phyloP scores from a whole-genome alignment of 2,113 vertebrate species.

The Corynorhinus townsendii region DNA sequence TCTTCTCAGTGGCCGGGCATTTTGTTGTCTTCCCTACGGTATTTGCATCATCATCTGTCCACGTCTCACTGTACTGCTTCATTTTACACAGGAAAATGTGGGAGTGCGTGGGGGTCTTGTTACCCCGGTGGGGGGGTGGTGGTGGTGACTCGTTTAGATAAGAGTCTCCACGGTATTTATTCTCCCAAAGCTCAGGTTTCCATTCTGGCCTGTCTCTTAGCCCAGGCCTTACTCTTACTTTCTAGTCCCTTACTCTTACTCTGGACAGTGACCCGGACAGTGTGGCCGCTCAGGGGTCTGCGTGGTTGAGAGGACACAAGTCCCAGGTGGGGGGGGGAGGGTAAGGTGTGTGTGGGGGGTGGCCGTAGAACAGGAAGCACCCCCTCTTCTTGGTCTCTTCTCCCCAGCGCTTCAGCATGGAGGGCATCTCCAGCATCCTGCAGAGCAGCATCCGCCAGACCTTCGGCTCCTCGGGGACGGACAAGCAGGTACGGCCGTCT shows the following conservation, averaged over 20 bases:
- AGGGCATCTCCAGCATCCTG: slow-evolving; percentile 96
- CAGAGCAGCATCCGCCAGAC: slow-evolving; percentile 97
- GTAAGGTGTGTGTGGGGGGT: accelerated
- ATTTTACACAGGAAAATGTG: not conserved
- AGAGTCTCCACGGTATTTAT: not conserved
- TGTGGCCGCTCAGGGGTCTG: not conserved
- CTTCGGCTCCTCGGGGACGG: slow-evolving; percentile 90
- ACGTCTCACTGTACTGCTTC: not conserved
- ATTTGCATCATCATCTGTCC: not conserved
- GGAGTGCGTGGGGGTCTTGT: not conserved
- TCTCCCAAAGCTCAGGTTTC: not conserved
- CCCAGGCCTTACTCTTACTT: not conserved
- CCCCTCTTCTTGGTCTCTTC: not conserved
- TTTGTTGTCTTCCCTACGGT: not conserved
- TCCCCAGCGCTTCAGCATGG: slow-evolving; percentile 98
- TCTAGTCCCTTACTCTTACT: not conserved
- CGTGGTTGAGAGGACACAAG: not conserved
- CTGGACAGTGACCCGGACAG: not conserved
- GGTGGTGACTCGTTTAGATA: not conserved
- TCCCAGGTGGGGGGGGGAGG: not conserved
- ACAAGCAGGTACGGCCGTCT: slow-evolving; percentile 88
- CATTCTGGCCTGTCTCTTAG: not conserved
- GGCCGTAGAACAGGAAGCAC: accelerated
- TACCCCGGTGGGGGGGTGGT: not conserved
- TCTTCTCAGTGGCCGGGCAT: not conserved